Percentiles rank a stretch among this genome's conserved stretches.
Conservation (phyloP, 2,113 vertebrate genomes). For the Ptyas mucosa region DNA sequence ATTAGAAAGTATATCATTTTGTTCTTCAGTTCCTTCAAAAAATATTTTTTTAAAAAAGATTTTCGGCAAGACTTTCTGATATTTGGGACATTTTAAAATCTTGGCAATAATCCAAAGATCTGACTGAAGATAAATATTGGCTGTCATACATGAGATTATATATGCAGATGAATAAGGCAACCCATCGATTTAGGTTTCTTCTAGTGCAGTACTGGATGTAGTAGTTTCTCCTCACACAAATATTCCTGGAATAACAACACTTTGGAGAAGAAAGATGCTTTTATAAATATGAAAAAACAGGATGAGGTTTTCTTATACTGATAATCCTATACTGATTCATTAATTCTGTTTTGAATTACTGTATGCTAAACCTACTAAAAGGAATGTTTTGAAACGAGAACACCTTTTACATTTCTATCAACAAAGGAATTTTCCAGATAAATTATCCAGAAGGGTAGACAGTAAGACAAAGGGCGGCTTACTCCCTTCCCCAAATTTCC, state of each 20-base stretch:
- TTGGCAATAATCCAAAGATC: slow-evolving; percentile 4
- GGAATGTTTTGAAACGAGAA: not conserved
- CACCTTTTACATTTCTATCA: not conserved
- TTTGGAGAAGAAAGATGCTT: not conserved
- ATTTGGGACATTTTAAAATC: not conserved
- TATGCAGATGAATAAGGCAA: not conserved
- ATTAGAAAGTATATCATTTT: not conserved
- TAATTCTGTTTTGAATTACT: not conserved
- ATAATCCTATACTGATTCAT: not conserved
- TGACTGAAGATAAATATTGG: not conserved
- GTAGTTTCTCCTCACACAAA: not conserved
- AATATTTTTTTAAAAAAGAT: not conserved
- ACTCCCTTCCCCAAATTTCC: not conserved
- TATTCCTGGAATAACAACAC: not conserved
- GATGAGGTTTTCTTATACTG: not conserved
- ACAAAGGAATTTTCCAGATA: not conserved
- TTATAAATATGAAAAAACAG: not conserved
- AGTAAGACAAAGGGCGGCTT: not conserved
- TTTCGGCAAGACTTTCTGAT: not conserved
- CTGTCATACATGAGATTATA: not conserved
- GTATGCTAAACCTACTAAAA: not conserved
- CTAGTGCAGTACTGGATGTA: not conserved
- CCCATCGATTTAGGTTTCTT: not conserved
- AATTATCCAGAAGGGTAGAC: not conserved
- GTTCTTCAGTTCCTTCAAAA: not conserved